Conservation (phyloP, 2,797 vertebrate genomes). For the Ctenosaura bakeri region DNA sequence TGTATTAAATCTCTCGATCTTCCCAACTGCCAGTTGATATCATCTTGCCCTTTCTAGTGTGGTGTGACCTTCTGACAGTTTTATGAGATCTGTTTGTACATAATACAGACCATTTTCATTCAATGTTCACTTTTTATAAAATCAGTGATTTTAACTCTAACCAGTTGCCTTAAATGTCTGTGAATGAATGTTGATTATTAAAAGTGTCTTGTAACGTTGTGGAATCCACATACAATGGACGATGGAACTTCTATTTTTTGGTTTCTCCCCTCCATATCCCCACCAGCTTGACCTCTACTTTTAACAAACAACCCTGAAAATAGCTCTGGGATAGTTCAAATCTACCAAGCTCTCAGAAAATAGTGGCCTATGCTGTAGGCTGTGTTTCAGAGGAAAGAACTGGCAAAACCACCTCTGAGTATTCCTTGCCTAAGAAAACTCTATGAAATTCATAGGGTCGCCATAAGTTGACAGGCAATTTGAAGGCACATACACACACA, state of each 20-base stretch:
- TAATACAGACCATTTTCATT: slow-evolving; percentile 50
- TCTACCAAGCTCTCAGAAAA: slow-evolving; percentile 53
- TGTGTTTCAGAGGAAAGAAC: too few species aligned
- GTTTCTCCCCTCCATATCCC: background rate
- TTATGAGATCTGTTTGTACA: slow-evolving; percentile 45
- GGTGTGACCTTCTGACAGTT: slow-evolving; percentile 38
- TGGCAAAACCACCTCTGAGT: too few species aligned
- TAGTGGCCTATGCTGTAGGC: slow-evolving; percentile 54
- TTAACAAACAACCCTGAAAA: background rate
- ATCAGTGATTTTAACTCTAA: slow-evolving; percentile 71
- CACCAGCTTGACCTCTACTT: background rate
- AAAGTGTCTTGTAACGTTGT: slow-evolving; percentile 75
- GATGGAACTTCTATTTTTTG: slow-evolving; percentile 71
- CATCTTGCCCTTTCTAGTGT: slow-evolving; percentile 37
- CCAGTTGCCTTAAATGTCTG: slow-evolving; percentile 84
- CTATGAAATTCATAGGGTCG: too few species aligned
- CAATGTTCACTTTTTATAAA: slow-evolving; percentile 59
- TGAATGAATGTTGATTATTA: slow-evolving; percentile 79
- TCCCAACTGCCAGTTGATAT: slow-evolving; percentile 34
- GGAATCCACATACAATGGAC: slow-evolving; percentile 70
- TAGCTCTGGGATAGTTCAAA: slow-evolving; percentile 44
- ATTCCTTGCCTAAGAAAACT: too few species aligned
- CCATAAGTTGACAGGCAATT: too few species aligned
- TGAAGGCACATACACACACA: too few species aligned
- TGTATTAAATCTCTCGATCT: slow-evolving; percentile 64